A percentile compares a stretch with the other conserved stretches of the same genome.
Conservation (phyloP, 2,888 invertebrate species). For the Drosophila prostipennis region DNA sequence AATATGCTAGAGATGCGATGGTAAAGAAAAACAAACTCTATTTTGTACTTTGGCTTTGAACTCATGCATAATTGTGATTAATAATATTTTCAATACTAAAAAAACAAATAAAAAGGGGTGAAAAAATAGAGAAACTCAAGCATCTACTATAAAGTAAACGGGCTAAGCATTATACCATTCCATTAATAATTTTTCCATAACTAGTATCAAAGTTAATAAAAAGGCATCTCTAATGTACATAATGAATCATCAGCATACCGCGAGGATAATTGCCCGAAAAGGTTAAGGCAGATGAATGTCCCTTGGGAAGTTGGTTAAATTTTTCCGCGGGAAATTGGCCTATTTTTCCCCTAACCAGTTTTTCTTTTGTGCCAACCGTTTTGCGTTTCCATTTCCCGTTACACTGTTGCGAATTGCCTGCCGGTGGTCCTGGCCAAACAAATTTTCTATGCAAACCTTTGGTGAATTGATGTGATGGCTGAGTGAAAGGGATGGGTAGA, state of each 20-base stretch:
- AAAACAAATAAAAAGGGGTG: no score
- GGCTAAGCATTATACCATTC: no score
- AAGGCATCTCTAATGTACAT: not conserved
- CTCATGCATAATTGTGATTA: no score
- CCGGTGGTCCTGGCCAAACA: constrained; percentile 30
- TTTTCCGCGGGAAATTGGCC: not conserved
- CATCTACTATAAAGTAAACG: no score
- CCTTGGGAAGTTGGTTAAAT: constrained; percentile 1
- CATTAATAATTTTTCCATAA: no score
- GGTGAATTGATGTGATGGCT: constrained; percentile 23
- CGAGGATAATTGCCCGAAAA: constrained; percentile 1
- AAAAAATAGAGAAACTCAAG: no score
- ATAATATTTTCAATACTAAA: no score
- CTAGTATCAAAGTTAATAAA: no score
- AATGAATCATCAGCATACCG: not conserved
- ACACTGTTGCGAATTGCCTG: constrained; percentile 33
- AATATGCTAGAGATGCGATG: not conserved
- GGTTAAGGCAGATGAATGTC: not conserved
- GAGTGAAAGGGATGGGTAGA: not conserved
- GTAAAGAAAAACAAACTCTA: no score
- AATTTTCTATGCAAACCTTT: constrained; percentile 40
- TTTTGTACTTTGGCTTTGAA: no score
- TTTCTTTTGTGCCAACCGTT: not conserved
- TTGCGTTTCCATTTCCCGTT: constrained; percentile 15
- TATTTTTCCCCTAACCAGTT: not conserved